Evolutionary conservation across 2,888 invertebrate species (phyloP), one percentile per base, ranked within the genome.

Genomic region (Cephus pulcher): DNA sequence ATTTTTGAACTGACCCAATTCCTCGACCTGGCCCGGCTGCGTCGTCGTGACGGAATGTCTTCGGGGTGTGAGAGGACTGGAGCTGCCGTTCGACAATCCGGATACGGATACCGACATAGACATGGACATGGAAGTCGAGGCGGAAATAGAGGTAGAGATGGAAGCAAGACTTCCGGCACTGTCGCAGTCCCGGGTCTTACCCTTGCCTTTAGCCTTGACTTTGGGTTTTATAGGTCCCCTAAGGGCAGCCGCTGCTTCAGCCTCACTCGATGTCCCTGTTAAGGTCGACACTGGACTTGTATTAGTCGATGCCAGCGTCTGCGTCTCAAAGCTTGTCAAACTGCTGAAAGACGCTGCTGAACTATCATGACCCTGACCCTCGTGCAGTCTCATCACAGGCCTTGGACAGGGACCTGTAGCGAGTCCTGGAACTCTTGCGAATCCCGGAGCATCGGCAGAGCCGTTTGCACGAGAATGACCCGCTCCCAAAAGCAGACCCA

Each of bases 281-380:
- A 97, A 92, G 0, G 97, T 97, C 37, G 97, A 97, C n/a, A 97
- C 95, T 77, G 97, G 97, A 90, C 97, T 97, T 69, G 97, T 96
- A 87, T 97, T 97, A 79, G 95, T 95, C 35, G 97, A 96, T 75
- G 96, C 95, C 76, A 96, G 93, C 0, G 96, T 95, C 82, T 95
- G 95, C 0, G 93, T 92, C 80, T 94, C 94, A 80, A 93, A 92
- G 80, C 93, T 94, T 68, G 93, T 93, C 78, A 94, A 84, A 30
- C 94, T 93, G 74, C 93, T 93, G 79, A 93, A 93, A 34, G 93
- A 93, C 33, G 93, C 92, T 6, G 88, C 87, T 2, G 88, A 88
- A 68, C 88, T 89, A 69, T 91, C 90, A 32, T 81, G 80, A 73
- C 86, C 84, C 32, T 86, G 86, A 6, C 83, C 80, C 74, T 85